phyloP scores from a whole-genome alignment of 2,888 invertebrate genomes.

The Pollenia labialis region DNA sequence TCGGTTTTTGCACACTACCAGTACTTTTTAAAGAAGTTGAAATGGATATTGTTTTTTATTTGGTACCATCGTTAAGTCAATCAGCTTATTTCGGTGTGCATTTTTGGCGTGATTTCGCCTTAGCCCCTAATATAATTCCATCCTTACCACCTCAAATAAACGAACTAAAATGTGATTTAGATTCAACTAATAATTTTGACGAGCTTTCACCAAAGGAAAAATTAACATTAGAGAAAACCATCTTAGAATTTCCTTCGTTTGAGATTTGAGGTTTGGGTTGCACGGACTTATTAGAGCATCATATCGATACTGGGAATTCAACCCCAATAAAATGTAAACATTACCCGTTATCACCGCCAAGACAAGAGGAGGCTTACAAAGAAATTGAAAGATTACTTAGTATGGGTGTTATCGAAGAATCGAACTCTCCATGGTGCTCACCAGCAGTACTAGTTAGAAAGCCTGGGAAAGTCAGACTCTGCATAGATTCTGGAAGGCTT shows the following conservation, averaged over 20 bases:
- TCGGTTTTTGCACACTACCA: conserved; percentile 23
- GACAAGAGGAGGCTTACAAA: conserved; percentile 39
- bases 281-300: conserved; percentile 9
- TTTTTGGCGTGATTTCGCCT: no score
- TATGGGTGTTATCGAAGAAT: conserved; percentile 56
- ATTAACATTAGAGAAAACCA: neutral
- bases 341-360: conserved; percentile 59
- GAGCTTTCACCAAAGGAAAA: neutral
- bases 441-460: conserved; percentile 23
- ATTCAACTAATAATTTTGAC: neutral
- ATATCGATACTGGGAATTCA: conserved; percentile 37
- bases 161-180: neutral
- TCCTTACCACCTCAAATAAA: neutral
- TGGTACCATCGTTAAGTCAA: neutral
- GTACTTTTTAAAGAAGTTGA: conserved; percentile 22
- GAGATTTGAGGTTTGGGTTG: conserved; percentile 15
- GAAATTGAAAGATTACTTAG: conserved; percentile 52
- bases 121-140: neutral
- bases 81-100: neutral
- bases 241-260: conserved; percentile 33
- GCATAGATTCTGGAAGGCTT: conserved; percentile 17
- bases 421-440: conserved; percentile 43
- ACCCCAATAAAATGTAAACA: conserved; percentile 53
- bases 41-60: neutral
- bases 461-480: conserved; percentile 23